Evolutionary conservation across 2,797 vertebrate species (phyloP), one percentile per base, ranked within the genome.

Genomic region (Cryptoblepharus egeriae): DNA sequence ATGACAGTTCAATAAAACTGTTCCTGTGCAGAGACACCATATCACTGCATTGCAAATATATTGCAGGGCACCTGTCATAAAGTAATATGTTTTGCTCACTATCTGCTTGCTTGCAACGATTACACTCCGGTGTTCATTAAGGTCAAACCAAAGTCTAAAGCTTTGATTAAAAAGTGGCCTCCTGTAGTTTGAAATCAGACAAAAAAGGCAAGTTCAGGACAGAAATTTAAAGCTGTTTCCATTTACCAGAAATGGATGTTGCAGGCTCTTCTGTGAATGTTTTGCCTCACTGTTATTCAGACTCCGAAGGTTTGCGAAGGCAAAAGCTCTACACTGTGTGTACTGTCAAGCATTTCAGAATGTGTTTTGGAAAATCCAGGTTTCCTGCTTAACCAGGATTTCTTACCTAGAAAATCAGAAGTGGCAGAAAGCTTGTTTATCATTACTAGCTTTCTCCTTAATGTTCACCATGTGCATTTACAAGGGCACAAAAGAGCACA

Each of bases 31-130:
- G 32, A 72, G 73, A 82, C 69, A 70, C 90, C 69, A 75, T 76
- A 70, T 90, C 71, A 77, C 74, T 86, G 42, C 85, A 80, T 87
- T 88, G 88, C 60, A 91, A 91, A 88, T 87, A 68, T 37, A 90
- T 92, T 90, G 75, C 88, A 86, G 78, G 77, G 83, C 83, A 90
- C 63, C 58, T 86, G 71, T 89, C 87, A 67, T 85, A 81, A 83
- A 88, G 71, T 26, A 63, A 18, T 65, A 26, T 0, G 60, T 79
- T 82, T 71, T 85, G 2, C 58, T 87, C 0, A 0, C 75, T 85
- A 90, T 87, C 84, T 83, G 0, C 0, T 3, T 83, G 80, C 75
- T 75, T 49, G 49, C 16, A 8, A 28, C 67, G 80, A 87, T 79
- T 83, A 83, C 85, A 80, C 79, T 73, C 79, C 13, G 4, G 84